Percentiles rank a stretch among this genome's conserved stretches.
Evolutionary conservation across 2,113 vertebrate species (phyloP).

Genomic region (Austrofundulus limnaeus): DNA sequence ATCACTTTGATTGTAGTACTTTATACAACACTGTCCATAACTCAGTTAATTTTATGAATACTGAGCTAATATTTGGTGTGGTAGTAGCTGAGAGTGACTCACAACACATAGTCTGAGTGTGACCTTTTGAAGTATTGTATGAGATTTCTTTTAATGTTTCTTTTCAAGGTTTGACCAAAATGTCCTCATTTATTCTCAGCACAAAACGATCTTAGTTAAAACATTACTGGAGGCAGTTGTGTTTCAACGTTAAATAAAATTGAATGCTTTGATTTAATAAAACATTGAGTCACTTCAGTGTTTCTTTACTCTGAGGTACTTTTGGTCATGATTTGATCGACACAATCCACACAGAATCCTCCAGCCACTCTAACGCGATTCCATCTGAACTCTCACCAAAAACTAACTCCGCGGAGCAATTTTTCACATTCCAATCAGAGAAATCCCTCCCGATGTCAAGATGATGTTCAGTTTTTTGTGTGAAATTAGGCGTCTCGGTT

Average conservation of each 20-base stretch:
- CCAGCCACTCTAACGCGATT: constrained; percentile 30
- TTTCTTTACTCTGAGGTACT: not conserved
- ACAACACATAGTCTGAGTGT: too few species aligned
- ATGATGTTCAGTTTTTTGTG: constrained; percentile 14
- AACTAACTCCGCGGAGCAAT: constrained; percentile 19
- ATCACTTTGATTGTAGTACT: too few species aligned
- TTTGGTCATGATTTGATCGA: not conserved
- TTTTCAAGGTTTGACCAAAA: too few species aligned
- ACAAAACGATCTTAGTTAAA: too few species aligned
- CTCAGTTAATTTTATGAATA: too few species aligned
- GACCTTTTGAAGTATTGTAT: too few species aligned
- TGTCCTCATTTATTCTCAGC: too few species aligned
- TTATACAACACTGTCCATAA: too few species aligned
- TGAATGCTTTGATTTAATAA: not conserved
- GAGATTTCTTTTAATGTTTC: too few species aligned
- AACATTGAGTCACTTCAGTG: not conserved
- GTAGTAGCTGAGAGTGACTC: too few species aligned
- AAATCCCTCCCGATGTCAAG: constrained; percentile 17
- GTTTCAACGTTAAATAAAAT: not conserved
- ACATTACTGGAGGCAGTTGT: not conserved
- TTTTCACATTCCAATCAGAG: constrained; percentile 20
- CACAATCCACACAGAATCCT: constrained; percentile 4
- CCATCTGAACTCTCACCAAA: constrained; percentile 20
- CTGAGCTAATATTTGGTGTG: too few species aligned
- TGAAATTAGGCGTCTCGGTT: constrained; percentile 23